Evolutionary conservation across 2,888 invertebrate genomes (phyloP).

Genomic region (Saturnia japonica): DNA sequence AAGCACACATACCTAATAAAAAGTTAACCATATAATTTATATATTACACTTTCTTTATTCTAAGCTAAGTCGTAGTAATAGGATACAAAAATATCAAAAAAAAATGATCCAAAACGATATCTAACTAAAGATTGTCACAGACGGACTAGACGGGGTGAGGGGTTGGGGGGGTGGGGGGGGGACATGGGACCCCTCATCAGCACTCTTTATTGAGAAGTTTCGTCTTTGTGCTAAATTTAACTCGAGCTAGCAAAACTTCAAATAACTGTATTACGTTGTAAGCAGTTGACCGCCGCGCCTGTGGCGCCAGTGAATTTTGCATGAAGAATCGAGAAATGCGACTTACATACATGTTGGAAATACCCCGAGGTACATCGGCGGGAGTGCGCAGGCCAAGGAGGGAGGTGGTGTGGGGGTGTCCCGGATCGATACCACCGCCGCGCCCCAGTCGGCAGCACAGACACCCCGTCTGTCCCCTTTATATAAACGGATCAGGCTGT

Average conservation of each 20-base stretch:
- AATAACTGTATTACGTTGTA: not conserved
- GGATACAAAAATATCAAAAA: not conserved
- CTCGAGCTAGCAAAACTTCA: not conserved
- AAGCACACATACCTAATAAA: not conserved
- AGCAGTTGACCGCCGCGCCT: not conserved
- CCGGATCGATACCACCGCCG: slow-evolving; percentile 45
- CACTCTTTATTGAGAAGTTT: too few relatives aligned
- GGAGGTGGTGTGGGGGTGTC: slow-evolving; percentile 30
- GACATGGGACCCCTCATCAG: too few relatives aligned
- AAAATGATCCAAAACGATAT: too few relatives aligned
- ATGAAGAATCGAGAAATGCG: not conserved
- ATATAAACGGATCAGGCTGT: slow-evolving; percentile 39
- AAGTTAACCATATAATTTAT: not conserved
- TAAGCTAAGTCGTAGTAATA: not conserved
- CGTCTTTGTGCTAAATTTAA: not conserved
- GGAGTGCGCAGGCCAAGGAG: slow-evolving; percentile 35
- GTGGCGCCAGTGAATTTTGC: not conserved
- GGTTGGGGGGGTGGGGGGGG: too few relatives aligned
- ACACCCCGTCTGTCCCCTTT: slow-evolving; percentile 46
- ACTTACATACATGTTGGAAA: slow-evolving; percentile 41
- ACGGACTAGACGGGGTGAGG: too few relatives aligned
- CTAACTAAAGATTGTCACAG: not conserved
- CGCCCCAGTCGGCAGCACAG: slow-evolving; percentile 39
- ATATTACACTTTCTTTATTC: not conserved
- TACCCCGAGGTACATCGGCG: slow-evolving; percentile 52